Evolutionary conservation across 2,888 invertebrate genomes (phyloP).

Genomic region (Petrophora chlorosata): DNA sequence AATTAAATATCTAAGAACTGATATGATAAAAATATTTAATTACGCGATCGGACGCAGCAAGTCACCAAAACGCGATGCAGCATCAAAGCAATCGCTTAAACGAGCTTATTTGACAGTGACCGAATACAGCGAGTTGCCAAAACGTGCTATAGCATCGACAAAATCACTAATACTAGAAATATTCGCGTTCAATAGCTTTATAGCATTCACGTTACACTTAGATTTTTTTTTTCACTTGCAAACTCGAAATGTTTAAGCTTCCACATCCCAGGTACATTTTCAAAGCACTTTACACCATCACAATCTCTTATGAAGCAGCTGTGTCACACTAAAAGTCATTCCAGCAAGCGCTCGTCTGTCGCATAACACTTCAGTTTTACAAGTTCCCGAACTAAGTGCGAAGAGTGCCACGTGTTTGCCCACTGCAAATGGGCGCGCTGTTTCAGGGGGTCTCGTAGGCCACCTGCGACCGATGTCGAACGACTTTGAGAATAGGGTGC

Average conservation of each 20-base stretch:
- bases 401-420: conserved; percentile 69
- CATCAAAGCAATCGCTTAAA: too few relatives aligned
- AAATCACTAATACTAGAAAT: too few relatives aligned
- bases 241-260: conserved; percentile 4
- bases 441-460: conserved; percentile 57
- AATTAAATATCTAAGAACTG: too few relatives aligned
- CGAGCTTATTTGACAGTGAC: too few relatives aligned
- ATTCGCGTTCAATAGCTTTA: too few relatives aligned
- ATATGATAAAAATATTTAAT: too few relatives aligned
- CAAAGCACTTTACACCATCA: conserved; percentile 37
- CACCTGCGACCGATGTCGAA: conserved; percentile 64
- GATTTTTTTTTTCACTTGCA: neutral
- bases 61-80: too few relatives aligned
- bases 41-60: too few relatives aligned
- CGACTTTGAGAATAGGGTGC: conserved; percentile 37
- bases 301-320: conserved; percentile 64
- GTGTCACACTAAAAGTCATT: conserved; percentile 34
- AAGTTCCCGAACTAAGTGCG: conserved; percentile 69
- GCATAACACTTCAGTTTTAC: conserved; percentile 70
- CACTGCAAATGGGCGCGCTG: conserved; percentile 62
- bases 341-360: conserved; percentile 32
- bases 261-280: conserved; percentile 21
- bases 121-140: too few relatives aligned
- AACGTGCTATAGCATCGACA: too few relatives aligned
- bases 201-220: neutral